A percentile compares a stretch with the other conserved stretches of the same genome.
Evolutionary conservation across 2,888 invertebrate species (phyloP).

Genomic region (Agrochola litura): DNA sequence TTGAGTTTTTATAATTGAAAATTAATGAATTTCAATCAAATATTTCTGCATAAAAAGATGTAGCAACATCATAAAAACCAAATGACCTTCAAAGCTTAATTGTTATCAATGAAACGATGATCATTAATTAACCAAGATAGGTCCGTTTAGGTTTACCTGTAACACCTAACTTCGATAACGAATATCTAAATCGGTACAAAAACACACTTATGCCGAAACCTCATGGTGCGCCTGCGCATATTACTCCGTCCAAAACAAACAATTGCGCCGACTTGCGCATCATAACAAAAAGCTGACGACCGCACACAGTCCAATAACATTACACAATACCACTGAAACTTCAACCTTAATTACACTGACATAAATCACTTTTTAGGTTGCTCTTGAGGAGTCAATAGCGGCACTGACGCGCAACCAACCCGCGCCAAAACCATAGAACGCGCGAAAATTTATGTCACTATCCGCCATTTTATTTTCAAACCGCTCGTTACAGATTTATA

Average conservation of each 20-base stretch:
- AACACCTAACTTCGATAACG: slow-evolving; percentile 30
- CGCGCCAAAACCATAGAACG: slow-evolving; percentile 56
- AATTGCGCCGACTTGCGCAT: slow-evolving; percentile 65
- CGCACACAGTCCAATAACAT: slow-evolving; percentile 65
- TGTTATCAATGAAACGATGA: neutral
- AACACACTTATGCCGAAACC: slow-evolving; percentile 46
- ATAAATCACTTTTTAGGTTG: slow-evolving; percentile 64
- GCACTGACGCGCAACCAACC: slow-evolving; percentile 39
- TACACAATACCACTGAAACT: slow-evolving; percentile 57
- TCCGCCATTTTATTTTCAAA: slow-evolving; percentile 68
- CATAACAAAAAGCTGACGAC: slow-evolving; percentile 69
- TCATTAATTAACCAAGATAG: neutral
- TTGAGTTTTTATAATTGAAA: neutral
- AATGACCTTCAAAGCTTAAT: slow-evolving; percentile 5
- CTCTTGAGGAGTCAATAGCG: slow-evolving; percentile 23
- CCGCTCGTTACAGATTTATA: slow-evolving; percentile 70
- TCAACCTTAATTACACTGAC: slow-evolving; percentile 57
- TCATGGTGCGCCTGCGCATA: slow-evolving; percentile 53
- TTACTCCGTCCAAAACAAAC: slow-evolving; percentile 70
- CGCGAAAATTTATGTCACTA: slow-evolving; percentile 68
- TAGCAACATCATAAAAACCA: slow-evolving; percentile 28
- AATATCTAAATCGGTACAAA: slow-evolving; percentile 50
- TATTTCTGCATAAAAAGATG: neutral
- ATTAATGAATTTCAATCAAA: neutral
- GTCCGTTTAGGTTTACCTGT: slow-evolving; percentile 30